These are phyloP conservation scores for Prosapia bicincta DNA, from an alignment of 2,888 invertebrate species.

Conservation along the genomic window DNA sequence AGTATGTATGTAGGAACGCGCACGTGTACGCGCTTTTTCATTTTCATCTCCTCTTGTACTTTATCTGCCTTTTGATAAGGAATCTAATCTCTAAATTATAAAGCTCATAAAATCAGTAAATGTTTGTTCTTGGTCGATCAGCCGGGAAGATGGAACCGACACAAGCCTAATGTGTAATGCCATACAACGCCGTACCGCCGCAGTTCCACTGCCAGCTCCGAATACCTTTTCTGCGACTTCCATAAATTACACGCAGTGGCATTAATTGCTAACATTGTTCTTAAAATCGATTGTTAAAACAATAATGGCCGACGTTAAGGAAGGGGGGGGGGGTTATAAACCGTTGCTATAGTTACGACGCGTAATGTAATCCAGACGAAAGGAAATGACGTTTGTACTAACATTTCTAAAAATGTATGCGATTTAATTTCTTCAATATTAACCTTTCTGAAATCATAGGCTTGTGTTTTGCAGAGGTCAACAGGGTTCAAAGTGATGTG, in stretches of 20 bases:
- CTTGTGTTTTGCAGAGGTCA: background rate
- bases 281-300: conserved; percentile 36
- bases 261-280: conserved; percentile 40
- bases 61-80: too few relatives aligned
- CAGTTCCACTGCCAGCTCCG: background rate
- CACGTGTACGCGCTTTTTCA: too few relatives aligned
- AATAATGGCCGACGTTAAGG: conserved; percentile 24
- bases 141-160: too few relatives aligned
- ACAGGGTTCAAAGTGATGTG: background rate
- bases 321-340: conserved; percentile 12
- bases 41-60: too few relatives aligned
- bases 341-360: conserved; percentile 23
- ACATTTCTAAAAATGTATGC: conserved; percentile 20
- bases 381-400: conserved; percentile 19
- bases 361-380: conserved; percentile 23
- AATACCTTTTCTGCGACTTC: background rate
- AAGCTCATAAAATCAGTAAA: too few relatives aligned
- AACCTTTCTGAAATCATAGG: background rate
- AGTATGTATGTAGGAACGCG: too few relatives aligned
- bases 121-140: too few relatives aligned
- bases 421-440: conserved; percentile 14
- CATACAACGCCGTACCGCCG: too few relatives aligned
- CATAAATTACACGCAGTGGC: background rate
- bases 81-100: too few relatives aligned
- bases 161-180: too few relatives aligned